Conservation (phyloP, 2,888 invertebrate species). For the Campopleginae sp. region DNA sequence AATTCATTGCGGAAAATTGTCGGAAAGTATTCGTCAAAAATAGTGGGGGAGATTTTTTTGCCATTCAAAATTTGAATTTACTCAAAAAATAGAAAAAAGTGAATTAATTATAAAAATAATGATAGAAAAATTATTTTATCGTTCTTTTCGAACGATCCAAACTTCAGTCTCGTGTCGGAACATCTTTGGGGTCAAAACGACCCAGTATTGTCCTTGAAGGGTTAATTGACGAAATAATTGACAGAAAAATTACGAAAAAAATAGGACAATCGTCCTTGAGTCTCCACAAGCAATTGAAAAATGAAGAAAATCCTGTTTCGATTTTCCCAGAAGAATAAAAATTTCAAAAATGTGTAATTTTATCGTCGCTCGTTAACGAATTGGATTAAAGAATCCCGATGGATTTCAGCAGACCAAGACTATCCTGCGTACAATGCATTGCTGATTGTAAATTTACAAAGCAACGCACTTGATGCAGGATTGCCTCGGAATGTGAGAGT, state of each 20-base stretch:
- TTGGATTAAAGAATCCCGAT: conserved; percentile 63
- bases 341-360: neutral
- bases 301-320: neutral
- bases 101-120: no score
- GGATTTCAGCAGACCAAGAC: conserved; percentile 80
- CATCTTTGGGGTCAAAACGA: no score
- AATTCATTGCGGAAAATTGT: no score
- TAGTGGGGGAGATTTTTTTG: no score
- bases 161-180: no score
- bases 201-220: no score
- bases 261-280: neutral
- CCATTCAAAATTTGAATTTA: no score
- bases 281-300: neutral
- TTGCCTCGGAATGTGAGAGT: conserved; percentile 78
- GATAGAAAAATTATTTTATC: no score
- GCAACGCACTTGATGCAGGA: conserved; percentile 84
- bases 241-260: neutral
- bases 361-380: neutral
- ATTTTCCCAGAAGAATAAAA: neutral
- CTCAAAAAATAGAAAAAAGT: no score
- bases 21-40: no score
- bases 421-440: conserved; percentile 84
- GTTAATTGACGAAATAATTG: no score
- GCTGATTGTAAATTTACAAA: conserved; percentile 79
- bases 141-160: no score